These are phyloP conservation scores for Leucophenga maculata DNA, from an alignment of 2,888 invertebrate genomes.

Conservation along the genomic window DNA sequence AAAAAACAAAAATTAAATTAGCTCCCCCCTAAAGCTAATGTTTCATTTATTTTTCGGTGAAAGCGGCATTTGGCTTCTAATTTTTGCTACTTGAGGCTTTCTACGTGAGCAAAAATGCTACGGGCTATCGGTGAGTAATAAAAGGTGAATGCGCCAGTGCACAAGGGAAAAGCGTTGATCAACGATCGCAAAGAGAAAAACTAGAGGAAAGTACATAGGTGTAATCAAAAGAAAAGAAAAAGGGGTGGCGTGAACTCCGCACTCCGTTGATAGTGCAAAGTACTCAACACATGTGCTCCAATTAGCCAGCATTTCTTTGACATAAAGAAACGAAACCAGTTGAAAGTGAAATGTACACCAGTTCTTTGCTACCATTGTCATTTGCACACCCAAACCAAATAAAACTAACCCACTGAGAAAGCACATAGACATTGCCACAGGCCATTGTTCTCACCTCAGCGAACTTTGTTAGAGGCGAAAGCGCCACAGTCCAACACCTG, in stretches of 20 bases:
- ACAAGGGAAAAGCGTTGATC: constrained; percentile 16
- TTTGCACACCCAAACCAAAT: too few species aligned
- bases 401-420: too few species aligned
- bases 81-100: constrained; percentile 56
- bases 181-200: neutral
- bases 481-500: neutral
- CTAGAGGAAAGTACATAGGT: neutral
- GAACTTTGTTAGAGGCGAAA: neutral
- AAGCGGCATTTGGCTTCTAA: constrained; percentile 18
- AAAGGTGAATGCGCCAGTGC: constrained; percentile 51
- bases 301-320: too few species aligned
- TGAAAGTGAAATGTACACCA: constrained; percentile 14
- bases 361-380: neutral
- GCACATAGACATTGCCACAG: too few species aligned
- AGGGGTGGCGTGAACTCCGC: neutral
- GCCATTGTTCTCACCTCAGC: neutral
- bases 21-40: too few species aligned
- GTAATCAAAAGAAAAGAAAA: neutral
- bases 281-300: too few species aligned
- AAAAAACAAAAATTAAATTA: neutral
- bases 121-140: constrained; percentile 42
- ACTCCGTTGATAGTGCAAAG: neutral
- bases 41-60: constrained; percentile 12
- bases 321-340: neutral
- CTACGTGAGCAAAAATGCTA: constrained; percentile 33